Percentiles rank a stretch among this genome's conserved stretches.
These are phyloP conservation scores for Tetrao urogallus DNA, from an alignment of 2,113 vertebrate genomes.

Conservation along the genomic window DNA sequence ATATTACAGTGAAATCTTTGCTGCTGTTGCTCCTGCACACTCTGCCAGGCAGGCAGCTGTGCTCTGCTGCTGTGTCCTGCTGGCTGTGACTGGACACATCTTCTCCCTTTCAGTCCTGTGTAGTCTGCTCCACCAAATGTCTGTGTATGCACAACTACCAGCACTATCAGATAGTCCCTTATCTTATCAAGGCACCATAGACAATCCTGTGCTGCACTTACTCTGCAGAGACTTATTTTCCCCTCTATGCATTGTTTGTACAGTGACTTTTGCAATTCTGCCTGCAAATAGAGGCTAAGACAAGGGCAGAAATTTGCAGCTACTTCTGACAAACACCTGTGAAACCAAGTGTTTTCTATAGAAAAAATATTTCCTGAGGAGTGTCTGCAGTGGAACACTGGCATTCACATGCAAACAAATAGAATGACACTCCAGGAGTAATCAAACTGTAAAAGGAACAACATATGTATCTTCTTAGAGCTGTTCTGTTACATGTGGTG, in stretches of 20 bases:
- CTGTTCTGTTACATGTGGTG: background rate
- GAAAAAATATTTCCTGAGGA: background rate
- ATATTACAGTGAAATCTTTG: background rate
- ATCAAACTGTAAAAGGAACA: background rate
- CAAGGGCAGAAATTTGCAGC: background rate
- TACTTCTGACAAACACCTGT: background rate
- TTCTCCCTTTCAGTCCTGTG: background rate
- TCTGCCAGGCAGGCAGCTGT: background rate
- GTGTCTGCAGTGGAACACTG: background rate
- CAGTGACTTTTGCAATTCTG: background rate
- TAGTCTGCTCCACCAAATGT: background rate
- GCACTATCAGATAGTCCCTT: background rate
- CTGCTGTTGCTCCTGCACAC: background rate
- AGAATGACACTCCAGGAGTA: background rate
- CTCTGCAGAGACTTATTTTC: rapidly evolving
- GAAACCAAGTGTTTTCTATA: background rate
- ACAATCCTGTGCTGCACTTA: background rate
- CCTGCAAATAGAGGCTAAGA: background rate
- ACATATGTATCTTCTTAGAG: background rate
- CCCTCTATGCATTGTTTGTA: background rate
- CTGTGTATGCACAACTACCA: background rate
- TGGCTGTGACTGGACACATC: rapidly evolving
- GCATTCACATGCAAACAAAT: background rate
- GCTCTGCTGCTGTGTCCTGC: background rate
- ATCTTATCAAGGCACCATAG: background rate